Percentiles rank a stretch among this genome's conserved stretches.
Evolutionary conservation across 2,888 invertebrate species (phyloP).

Genomic region (Epinotia bilunana): DNA sequence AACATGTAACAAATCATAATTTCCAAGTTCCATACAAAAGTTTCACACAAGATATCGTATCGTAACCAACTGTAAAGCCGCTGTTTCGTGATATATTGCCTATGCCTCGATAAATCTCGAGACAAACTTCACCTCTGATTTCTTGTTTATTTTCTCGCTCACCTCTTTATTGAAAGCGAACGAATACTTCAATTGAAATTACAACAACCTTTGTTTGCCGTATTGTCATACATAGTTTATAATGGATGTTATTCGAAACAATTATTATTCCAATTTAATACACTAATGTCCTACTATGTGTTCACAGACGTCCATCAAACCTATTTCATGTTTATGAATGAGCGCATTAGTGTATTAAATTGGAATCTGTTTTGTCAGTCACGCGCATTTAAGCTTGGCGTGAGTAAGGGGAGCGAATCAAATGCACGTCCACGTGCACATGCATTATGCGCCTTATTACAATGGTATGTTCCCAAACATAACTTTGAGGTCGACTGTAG

Average conservation of each 20-base stretch:
- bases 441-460: no score
- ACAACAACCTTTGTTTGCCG: neutral
- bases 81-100: conserved; percentile 37
- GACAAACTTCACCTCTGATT: conserved; percentile 28
- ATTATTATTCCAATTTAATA: no score
- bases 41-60: conserved; percentile 43
- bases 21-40: conserved; percentile 43
- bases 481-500: no score
- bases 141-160: conserved; percentile 17
- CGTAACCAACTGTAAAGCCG: conserved; percentile 38
- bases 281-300: no score
- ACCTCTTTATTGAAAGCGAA: neutral
- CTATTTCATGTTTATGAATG: no score
- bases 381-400: no score
- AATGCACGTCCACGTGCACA: no score
- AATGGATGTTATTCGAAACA: neutral
- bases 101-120: conserved; percentile 31
- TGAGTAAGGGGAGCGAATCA: no score
- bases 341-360: no score
- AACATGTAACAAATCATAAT: conserved; percentile 44
- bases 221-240: neutral
- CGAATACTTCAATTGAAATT: neutral
- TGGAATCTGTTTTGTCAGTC: no score
- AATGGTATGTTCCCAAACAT: no score
- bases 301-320: no score